Evolutionary conservation across 2,797 vertebrate species (phyloP).

Genomic region (Cetoscarus ocellatus): DNA sequence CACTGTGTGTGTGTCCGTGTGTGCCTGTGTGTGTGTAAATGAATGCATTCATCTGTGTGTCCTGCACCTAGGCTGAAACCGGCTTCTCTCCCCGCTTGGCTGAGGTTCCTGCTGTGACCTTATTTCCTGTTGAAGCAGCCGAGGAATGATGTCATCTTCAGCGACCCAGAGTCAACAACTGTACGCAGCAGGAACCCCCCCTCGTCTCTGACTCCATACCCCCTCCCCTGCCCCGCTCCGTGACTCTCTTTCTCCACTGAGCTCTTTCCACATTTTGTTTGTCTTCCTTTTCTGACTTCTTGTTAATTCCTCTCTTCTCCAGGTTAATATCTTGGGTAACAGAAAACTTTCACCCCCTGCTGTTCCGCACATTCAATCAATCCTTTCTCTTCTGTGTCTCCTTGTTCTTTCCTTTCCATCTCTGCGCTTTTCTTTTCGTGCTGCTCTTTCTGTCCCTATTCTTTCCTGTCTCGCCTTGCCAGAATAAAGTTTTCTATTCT

Average conservation of each 20-base stretch:
- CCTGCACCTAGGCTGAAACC: slow-evolving; percentile 53
- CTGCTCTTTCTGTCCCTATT: not conserved
- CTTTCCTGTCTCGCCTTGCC: slow-evolving; percentile 6
- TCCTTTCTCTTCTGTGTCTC: slow-evolving; percentile 38
- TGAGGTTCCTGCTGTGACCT: slow-evolving; percentile 79
- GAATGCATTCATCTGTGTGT: slow-evolving; percentile 47
- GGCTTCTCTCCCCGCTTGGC: slow-evolving; percentile 73
- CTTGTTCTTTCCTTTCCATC: slow-evolving; percentile 41
- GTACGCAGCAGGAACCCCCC: slow-evolving; percentile 6
- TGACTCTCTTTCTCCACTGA: slow-evolving; percentile 25
- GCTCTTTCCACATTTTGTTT: slow-evolving; percentile 7
- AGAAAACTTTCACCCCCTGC: slow-evolving; percentile 20
- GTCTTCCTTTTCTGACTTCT: slow-evolving; percentile 21
- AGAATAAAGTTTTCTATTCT: slow-evolving; percentile 24
- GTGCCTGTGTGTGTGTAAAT: slow-evolving; percentile 33
- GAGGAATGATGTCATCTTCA: slow-evolving; percentile 81
- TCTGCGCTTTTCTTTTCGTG: not conserved
- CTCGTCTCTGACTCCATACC: not conserved
- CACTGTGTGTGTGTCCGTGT: slow-evolving; percentile 43
- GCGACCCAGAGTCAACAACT: slow-evolving; percentile 77
- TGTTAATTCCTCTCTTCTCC: slow-evolving; percentile 38
- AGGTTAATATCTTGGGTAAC: slow-evolving; percentile 15
- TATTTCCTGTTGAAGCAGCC: slow-evolving; percentile 83
- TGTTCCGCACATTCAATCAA: slow-evolving; percentile 31
- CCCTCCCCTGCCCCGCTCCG: slow-evolving; percentile 9